A percentile compares a stretch with the other conserved stretches of the same genome.
phyloP scores from a whole-genome alignment of 2,797 vertebrate species.

The Tapirus indicus region DNA sequence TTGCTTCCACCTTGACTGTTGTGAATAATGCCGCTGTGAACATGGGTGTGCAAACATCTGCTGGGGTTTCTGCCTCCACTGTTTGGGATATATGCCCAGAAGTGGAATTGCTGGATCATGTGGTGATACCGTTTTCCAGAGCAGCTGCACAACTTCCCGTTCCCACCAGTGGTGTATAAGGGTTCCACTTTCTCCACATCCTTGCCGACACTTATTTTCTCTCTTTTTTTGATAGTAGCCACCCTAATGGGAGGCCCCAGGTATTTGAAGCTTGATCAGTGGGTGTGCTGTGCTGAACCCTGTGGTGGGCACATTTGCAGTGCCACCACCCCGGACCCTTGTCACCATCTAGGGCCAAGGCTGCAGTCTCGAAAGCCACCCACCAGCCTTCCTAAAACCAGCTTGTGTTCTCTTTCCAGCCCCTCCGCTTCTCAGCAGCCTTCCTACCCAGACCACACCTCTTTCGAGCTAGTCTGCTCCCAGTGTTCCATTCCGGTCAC shows the following conservation, averaged over 20 bases:
- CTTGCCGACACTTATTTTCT: neutral
- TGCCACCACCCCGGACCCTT: neutral
- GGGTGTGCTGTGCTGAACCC: neutral
- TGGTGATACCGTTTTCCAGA: accelerated
- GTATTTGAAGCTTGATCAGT: neutral
- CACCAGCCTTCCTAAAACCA: neutral
- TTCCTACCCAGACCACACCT: neutral
- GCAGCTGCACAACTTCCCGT: accelerated
- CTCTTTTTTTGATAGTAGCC: neutral
- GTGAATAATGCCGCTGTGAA: neutral
- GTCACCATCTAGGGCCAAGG: neutral
- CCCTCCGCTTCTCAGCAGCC: neutral
- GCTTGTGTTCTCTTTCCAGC: neutral
- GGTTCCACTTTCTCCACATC: neutral
- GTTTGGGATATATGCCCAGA: neutral
- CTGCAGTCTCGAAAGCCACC: neutral
- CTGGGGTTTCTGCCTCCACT: neutral
- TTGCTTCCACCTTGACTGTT: neutral
- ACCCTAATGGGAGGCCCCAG: neutral
- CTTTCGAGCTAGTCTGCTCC: too few species aligned
- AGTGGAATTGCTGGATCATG: neutral
- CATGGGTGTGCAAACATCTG: accelerated
- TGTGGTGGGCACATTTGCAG: neutral
- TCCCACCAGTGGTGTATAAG: neutral
- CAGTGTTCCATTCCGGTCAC: neutral